phyloP scores from a whole-genome alignment of 2,888 invertebrate genomes.

The Hoplodrina ambigua region DNA sequence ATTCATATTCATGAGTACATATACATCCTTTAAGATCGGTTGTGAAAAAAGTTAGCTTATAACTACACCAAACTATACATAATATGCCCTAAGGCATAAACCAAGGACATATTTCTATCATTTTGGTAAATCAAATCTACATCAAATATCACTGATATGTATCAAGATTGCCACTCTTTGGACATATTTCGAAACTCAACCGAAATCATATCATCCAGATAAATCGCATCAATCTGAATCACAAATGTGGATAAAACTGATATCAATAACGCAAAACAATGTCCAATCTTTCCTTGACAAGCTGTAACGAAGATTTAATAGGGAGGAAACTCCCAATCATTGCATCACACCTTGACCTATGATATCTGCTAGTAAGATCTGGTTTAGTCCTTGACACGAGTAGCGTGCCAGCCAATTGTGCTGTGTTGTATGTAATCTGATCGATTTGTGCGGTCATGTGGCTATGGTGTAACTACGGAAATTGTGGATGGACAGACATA shows the following conservation, averaged over 20 bases:
- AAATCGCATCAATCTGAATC: not conserved
- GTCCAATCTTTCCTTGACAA: constrained; percentile 19
- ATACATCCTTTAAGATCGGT: not conserved
- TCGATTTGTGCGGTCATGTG: constrained; percentile 45
- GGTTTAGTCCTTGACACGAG: constrained; percentile 59
- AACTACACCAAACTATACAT: not conserved
- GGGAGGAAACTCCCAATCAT: constrained; percentile 52
- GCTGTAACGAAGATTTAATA: constrained; percentile 31
- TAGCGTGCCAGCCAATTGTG: constrained; percentile 51
- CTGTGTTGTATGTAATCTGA: constrained; percentile 43
- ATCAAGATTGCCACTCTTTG: not conserved
- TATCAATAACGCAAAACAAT: constrained; percentile 17
- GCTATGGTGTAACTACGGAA: constrained; percentile 3
- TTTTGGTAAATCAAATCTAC: not conserved
- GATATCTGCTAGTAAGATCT: constrained; percentile 49
- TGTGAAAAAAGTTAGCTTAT: not conserved
- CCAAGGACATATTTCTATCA: not conserved
- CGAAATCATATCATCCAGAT: not conserved
- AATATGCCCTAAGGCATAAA: not conserved
- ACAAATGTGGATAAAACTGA: not conserved
- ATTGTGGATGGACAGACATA: not conserved
- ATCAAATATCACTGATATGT: not conserved
- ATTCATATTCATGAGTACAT: not conserved
- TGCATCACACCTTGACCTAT: constrained; percentile 57
- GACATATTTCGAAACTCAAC: not conserved